Evolutionary conservation across 2,888 invertebrate genomes (phyloP), one percentile per base, ranked within the genome.

Genomic region (Xestobium rufovillosum): DNA sequence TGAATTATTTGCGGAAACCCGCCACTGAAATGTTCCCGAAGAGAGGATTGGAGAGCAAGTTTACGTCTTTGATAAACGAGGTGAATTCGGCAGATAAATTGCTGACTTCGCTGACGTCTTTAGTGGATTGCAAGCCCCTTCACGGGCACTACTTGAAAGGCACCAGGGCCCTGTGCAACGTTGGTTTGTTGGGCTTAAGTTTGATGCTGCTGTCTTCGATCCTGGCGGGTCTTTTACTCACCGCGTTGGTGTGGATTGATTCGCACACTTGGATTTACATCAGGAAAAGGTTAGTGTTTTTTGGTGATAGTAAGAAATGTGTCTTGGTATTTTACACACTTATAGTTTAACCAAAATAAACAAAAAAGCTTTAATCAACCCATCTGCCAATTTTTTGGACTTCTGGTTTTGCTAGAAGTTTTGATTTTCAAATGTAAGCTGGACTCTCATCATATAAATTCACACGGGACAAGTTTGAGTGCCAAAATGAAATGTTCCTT

Each of bases 201-300:
- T 76, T 94, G 38, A 88, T 95, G 76, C 71, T 95, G 50, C 69
- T 87, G 40, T 89, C 92, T 16, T 83, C 91, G 41, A 76, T 88
- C 25, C 78, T 84, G 25, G 86, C 91, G 17, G 94, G 94, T 8
- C 75, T 95, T 47, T 72, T 94, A 51, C 82, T 95, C 63, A 92
- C 94, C 0, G 79, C 91, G 16, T 80, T 94, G 51, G 92, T 94
- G 33, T 87, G 94, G 75, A 83, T 95, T 35, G 91, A 94, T 61
- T 94, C 92, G 3, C 92, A 94, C 58, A 91, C 94, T 4, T 95
- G 95, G 94, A 92, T 94, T 61, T 91, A 94, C 60, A 91, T 94
- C 49, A 80, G 90, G 57, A 90, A 88, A 68, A 82, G 84, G 91
- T 80, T 69, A 74, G 65, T 49, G 19, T 38, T 14, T 32, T 31